Evolutionary conservation across 2,888 invertebrate genomes (phyloP).

Genomic region (Dicyrtomina minuta): DNA sequence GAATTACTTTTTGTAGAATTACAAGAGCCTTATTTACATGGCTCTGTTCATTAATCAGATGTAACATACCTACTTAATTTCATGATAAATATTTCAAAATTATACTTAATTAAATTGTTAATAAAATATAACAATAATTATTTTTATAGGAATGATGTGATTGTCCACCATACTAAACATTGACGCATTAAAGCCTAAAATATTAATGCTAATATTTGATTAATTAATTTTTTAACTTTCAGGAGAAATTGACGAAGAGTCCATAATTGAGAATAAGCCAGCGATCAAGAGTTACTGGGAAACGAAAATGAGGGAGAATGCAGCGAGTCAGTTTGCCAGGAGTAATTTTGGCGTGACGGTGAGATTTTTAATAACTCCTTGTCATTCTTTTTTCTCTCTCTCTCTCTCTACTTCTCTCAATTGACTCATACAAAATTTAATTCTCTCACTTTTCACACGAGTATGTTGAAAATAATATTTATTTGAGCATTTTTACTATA

Average conservation of each 20-base stretch:
- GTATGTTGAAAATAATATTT: too few species aligned
- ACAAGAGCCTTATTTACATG: too few species aligned
- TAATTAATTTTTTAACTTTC: neutral
- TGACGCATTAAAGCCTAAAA: too few species aligned
- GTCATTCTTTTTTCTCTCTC: neutral
- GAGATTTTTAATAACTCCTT: slow-evolving; percentile 9
- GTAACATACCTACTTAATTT: too few species aligned
- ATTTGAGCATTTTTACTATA: too few species aligned
- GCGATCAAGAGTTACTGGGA: slow-evolving; percentile 36
- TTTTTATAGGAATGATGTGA: too few species aligned
- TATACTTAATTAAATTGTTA: too few species aligned
- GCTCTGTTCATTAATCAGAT: too few species aligned
- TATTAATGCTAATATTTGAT: neutral
- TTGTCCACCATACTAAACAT: too few species aligned
- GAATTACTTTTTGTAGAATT: too few species aligned
- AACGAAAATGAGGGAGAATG: slow-evolving; percentile 31
- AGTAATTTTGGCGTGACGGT: slow-evolving; percentile 32
- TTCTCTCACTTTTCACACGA: neutral
- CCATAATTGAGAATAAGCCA: slow-evolving; percentile 34
- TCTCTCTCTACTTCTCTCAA: neutral
- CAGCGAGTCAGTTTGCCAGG: slow-evolving; percentile 31
- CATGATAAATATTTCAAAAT: too few species aligned
- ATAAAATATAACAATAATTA: too few species aligned
- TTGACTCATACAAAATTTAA: neutral
- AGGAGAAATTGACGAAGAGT: slow-evolving; percentile 35